phyloP scores from a whole-genome alignment of 2,113 vertebrate species.

The Hipposideros armiger region DNA sequence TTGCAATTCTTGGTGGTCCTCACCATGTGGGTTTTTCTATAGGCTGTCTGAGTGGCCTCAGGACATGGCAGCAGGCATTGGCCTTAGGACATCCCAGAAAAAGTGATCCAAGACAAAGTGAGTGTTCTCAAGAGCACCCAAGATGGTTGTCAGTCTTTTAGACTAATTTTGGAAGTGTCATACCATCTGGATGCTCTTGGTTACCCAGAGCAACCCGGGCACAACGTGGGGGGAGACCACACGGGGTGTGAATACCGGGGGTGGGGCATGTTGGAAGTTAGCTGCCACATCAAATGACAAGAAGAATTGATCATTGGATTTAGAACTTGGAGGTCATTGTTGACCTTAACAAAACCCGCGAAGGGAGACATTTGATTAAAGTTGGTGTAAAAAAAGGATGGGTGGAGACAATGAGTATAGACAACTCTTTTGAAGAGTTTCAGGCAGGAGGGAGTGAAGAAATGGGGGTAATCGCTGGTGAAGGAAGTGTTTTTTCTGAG shows the following conservation, averaged over 20 bases:
- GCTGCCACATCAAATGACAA: not conserved
- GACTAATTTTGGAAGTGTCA: not conserved
- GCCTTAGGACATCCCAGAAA: not conserved
- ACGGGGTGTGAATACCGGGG: not conserved
- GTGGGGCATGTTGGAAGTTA: not conserved
- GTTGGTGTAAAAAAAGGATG: not conserved
- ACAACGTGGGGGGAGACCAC: too few species aligned
- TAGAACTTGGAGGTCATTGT: not conserved
- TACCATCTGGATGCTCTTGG: slow-evolving; percentile 15
- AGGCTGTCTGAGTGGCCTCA: not conserved
- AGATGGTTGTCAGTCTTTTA: not conserved
- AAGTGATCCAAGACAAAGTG: not conserved
- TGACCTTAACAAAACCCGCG: not conserved
- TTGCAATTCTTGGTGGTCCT: not conserved
- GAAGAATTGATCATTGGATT: not conserved
- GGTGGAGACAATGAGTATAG: not conserved
- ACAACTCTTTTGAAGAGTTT: not conserved
- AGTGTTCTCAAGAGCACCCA: not conserved
- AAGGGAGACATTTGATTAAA: not conserved
- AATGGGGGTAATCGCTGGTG: not conserved
- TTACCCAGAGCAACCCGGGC: not conserved
- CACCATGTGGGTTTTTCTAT: not conserved
- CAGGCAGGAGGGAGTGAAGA: not conserved
- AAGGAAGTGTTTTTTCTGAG: not conserved
- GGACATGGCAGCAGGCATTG: not conserved